phyloP scores from a whole-genome alignment of 2,888 invertebrate genomes.

The Operophtera brumata region DNA sequence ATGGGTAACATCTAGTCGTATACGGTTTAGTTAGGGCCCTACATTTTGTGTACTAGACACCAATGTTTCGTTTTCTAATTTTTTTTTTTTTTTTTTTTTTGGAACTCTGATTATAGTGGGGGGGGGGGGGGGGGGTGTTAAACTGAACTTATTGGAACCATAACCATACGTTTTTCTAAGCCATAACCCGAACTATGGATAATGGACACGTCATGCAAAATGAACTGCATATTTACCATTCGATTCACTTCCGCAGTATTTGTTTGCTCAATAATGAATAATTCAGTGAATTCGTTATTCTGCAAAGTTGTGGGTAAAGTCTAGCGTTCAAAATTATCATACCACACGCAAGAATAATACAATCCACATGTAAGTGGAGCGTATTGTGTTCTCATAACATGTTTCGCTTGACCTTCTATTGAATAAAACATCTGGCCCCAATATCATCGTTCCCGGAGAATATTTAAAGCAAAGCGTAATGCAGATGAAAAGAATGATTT shows the following conservation, averaged over 20 bases:
- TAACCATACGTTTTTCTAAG: no score
- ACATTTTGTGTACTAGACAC: no score
- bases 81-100: no score
- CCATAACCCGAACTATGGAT: neutral
- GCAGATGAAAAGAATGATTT: constrained; percentile 28
- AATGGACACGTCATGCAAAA: neutral
- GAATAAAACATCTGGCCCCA: constrained; percentile 32
- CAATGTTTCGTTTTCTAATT: no score
- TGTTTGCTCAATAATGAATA: constrained; percentile 8
- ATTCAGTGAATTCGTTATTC: constrained; percentile 16
- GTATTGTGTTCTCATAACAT: constrained; percentile 22
- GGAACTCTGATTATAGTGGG: no score
- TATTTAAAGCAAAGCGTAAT: constrained; percentile 32
- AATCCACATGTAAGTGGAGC: constrained; percentile 3
- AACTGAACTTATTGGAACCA: no score
- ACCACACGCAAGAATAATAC: constrained; percentile 21
- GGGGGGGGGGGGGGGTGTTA: no score
- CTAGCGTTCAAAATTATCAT: constrained; percentile 17
- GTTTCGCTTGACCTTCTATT: constrained; percentile 30
- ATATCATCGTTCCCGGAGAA: constrained; percentile 26
- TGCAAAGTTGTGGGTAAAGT: constrained; percentile 11
- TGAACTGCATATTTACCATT: neutral
- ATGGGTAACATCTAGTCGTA: no score
- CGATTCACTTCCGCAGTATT: neutral
- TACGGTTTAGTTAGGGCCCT: no score